These are phyloP conservation scores for Megaleporinus macrocephalus DNA, from an alignment of 2,113 vertebrate genomes.

Conservation along the genomic window DNA sequence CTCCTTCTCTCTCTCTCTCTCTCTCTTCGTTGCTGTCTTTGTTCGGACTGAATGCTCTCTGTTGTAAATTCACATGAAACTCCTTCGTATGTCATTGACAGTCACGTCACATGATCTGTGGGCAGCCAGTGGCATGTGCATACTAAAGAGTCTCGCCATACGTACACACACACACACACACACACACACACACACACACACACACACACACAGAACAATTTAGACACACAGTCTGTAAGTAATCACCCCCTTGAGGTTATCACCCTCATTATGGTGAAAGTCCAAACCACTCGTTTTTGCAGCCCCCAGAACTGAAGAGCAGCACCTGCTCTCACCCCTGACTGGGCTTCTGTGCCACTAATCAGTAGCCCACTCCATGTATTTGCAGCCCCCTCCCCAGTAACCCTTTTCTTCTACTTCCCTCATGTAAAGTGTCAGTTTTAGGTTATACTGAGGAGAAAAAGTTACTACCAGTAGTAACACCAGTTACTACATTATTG, in stretches of 20 bases:
- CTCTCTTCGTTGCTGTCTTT: not conserved
- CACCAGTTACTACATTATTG: too few species aligned
- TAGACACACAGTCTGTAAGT: not conserved
- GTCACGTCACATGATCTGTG: slow-evolving; percentile 40
- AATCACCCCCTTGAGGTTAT: not conserved
- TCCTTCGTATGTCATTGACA: slow-evolving; percentile 22
- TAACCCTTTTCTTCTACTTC: slow-evolving; percentile 3
- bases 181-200: not conserved
- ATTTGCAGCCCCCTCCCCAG: not conserved
- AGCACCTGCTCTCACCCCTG: slow-evolving; percentile 39
- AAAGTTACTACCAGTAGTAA: too few species aligned
- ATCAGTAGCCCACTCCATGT: not conserved
- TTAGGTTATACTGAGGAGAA: too few species aligned
- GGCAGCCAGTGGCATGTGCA: slow-evolving; percentile 31
- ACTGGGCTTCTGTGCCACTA: slow-evolving; percentile 32
- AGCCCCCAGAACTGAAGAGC: slow-evolving; percentile 30
- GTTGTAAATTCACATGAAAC: not conserved
- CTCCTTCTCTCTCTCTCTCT: not conserved
- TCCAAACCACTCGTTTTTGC: not conserved
- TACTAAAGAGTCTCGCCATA: slow-evolving; percentile 8
- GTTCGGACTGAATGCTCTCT: not conserved
- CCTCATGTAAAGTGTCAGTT: slow-evolving; percentile 3
- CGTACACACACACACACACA: slow-evolving; percentile 18
- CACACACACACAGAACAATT: not conserved
- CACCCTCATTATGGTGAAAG: slow-evolving; percentile 15